Conservation (phyloP, 2,797 vertebrate genomes). For the Epinephelus malabaricus region DNA sequence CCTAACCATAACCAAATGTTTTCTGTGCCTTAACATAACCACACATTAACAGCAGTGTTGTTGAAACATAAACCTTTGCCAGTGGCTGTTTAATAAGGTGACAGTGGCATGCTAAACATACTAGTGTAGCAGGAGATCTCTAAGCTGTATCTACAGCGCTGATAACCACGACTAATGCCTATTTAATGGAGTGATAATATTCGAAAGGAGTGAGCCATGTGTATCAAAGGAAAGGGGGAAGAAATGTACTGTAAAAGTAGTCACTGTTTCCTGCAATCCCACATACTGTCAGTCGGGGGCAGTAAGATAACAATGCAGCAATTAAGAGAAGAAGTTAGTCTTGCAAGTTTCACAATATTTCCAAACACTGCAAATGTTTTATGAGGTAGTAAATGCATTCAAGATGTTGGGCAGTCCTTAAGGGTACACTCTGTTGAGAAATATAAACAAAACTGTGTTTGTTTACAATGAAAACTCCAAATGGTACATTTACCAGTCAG, state of each 20-base stretch:
- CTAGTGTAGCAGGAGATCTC: too few relatives aligned
- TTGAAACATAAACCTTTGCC: too few relatives aligned
- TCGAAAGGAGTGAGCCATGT: neutral
- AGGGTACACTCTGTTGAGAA: neutral
- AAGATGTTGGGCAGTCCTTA: conserved; percentile 12
- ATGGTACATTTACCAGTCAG: neutral
- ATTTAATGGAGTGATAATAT: too few relatives aligned
- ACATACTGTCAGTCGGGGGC: neutral
- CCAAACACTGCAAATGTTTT: conserved; percentile 5
- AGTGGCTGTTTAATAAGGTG: too few relatives aligned
- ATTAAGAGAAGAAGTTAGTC: conserved; percentile 4
- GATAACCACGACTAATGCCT: too few relatives aligned
- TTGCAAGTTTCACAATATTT: conserved; percentile 12
- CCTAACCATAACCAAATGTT: too few relatives aligned
- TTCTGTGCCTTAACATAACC: too few relatives aligned
- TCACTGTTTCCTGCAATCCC: neutral
- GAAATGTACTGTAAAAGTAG: neutral
- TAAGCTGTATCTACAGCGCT: too few relatives aligned
- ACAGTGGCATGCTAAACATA: too few relatives aligned
- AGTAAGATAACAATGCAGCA: neutral
- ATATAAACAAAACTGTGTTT: conserved; percentile 11
- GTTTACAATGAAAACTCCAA: conserved; percentile 28
- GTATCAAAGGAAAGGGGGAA: neutral
- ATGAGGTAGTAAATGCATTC: conserved; percentile 8
- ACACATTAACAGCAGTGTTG: too few relatives aligned